Conservation (phyloP, 2,797 vertebrate genomes). For the Hipposideros larvatus region DNA sequence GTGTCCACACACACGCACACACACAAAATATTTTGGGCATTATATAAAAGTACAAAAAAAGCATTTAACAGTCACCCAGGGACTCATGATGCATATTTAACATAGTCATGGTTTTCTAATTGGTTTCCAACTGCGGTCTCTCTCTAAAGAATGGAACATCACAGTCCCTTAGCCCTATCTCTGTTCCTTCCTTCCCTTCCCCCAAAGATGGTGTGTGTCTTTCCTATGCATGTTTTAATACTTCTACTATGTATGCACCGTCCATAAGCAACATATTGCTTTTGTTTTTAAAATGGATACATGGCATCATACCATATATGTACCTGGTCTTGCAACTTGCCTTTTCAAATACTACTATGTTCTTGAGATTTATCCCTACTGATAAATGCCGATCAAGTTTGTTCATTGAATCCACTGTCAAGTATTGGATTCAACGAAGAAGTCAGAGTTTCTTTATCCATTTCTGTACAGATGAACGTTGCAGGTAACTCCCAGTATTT, state of each 20-base stretch:
- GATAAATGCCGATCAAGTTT: not conserved
- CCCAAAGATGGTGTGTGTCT: not conserved
- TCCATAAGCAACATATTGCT: not conserved
- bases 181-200: not conserved
- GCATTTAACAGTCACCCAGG: not conserved
- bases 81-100: not conserved
- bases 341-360: slow-evolving; percentile 12
- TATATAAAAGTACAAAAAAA: not conserved
- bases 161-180: not conserved
- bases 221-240: not conserved
- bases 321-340: not conserved
- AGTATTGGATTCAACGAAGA: not conserved
- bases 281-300: not conserved
- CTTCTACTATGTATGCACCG: not conserved
- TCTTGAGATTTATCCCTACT: not conserved
- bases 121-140: not conserved
- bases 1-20: not conserved
- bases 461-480: slow-evolving; percentile 18
- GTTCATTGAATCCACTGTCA: not conserved
- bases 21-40: not conserved
- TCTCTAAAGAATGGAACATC: not conserved
- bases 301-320: not conserved
- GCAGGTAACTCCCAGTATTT: not conserved
- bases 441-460: not conserved
- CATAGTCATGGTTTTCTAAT: not conserved